phyloP scores from a whole-genome alignment of 2,888 invertebrate species.

The Caenorhabditis japonica region DNA sequence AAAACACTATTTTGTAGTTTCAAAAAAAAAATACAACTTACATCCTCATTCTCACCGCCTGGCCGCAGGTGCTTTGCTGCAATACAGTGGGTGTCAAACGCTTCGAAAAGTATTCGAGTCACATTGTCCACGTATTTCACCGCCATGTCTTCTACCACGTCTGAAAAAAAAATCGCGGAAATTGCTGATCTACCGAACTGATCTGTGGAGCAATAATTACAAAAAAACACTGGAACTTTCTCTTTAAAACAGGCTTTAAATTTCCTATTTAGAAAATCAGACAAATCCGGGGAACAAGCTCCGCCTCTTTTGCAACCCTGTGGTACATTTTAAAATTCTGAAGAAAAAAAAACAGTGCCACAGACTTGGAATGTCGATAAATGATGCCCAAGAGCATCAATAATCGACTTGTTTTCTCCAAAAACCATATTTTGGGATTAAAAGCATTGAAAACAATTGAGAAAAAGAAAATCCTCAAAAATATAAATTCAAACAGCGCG shows the following conservation, averaged over 20 bases:
- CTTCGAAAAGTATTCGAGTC: constrained; percentile 75
- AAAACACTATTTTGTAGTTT: too few relatives aligned
- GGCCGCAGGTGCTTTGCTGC: constrained; percentile 66
- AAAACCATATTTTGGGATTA: too few relatives aligned
- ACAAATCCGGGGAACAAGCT: too few relatives aligned
- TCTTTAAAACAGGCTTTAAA: too few relatives aligned
- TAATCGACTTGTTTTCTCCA: too few relatives aligned
- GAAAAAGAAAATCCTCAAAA: too few relatives aligned
- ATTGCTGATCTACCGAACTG: neutral
- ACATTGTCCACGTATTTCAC: constrained; percentile 74
- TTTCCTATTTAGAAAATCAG: neutral
- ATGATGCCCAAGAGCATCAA: too few relatives aligned
- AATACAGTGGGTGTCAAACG: constrained; percentile 77
- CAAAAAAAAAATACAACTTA: constrained; percentile 9
- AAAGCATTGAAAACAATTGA: too few relatives aligned
- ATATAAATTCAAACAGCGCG: too few relatives aligned
- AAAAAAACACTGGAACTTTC: too few relatives aligned
- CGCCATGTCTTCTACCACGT: constrained; percentile 61
- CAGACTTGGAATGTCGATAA: too few relatives aligned
- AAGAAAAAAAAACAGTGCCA: neutral
- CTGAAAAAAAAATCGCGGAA: constrained; percentile 37
- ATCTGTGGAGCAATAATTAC: neutral
- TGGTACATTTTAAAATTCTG: constrained; percentile 9
- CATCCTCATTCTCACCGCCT: constrained; percentile 56
- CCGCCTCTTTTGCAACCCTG: too few relatives aligned